Conservation (phyloP, 2,888 invertebrate species). For the Cheilosia urbana region DNA sequence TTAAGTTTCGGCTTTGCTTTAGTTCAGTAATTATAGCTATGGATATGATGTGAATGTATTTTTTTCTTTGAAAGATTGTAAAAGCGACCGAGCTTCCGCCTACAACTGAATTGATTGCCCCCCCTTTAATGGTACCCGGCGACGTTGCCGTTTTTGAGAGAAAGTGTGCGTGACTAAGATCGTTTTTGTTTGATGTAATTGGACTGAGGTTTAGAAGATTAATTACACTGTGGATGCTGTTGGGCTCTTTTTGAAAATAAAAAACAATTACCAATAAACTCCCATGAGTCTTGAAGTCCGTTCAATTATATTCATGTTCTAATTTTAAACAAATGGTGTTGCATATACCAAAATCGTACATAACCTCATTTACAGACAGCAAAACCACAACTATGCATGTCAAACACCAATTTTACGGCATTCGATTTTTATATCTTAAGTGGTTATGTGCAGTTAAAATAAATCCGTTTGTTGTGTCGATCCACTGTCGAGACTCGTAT, state of each 20-base stretch:
- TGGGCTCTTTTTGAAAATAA: neutral
- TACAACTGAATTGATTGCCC: conserved; percentile 2
- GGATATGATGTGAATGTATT: neutral
- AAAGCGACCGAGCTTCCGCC: conserved; percentile 1
- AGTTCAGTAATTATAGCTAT: conserved; percentile 10
- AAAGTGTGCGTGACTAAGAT: conserved; percentile 4
- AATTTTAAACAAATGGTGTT: too few species aligned
- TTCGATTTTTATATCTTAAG: too few species aligned
- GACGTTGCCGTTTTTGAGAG: conserved; percentile 17
- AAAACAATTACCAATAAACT: neutral
- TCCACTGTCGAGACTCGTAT: too few species aligned
- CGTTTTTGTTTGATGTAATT: neutral
- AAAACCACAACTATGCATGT: too few species aligned
- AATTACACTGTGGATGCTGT: neutral
- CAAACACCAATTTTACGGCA: too few species aligned
- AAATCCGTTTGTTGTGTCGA: too few species aligned
- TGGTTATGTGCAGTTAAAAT: too few species aligned
- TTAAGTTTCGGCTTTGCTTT: neutral
- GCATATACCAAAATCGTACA: too few species aligned
- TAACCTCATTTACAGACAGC: too few species aligned
- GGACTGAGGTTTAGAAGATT: neutral
- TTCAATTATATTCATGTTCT: too few species aligned
- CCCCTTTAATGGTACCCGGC: neutral
- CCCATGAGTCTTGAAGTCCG: too few species aligned
- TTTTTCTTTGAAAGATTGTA: conserved; percentile 3